A percentile compares a stretch with the other conserved stretches of the same genome.
phyloP scores from a whole-genome alignment of 64 coral and sea anemone species.

The Montipora capricornis region DNA sequence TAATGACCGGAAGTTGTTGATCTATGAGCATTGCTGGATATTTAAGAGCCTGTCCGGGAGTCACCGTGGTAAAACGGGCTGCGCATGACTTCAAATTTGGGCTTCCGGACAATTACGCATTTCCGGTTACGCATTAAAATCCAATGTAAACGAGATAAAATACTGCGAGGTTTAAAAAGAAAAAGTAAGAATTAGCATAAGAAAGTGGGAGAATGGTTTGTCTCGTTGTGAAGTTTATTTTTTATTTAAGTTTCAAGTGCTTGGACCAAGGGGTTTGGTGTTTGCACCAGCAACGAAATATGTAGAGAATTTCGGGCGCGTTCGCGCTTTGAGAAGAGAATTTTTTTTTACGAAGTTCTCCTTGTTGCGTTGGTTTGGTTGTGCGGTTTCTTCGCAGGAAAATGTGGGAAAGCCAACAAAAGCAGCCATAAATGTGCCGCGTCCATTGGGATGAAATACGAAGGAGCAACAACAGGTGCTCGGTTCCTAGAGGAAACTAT shows the following conservation, averaged over 20 bases:
- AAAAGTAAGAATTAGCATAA: conserved; percentile 17
- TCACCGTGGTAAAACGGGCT: conserved; percentile 1
- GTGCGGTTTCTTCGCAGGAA: background rate
- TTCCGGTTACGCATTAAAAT: conserved; percentile 13
- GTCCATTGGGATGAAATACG: too few species aligned
- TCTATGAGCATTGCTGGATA: too few species aligned
- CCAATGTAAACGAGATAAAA: conserved; percentile 27
- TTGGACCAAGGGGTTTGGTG: conserved; percentile 8
- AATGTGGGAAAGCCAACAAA: background rate
- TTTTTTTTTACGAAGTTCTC: background rate
- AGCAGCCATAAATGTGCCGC: background rate
- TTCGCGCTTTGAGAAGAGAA: background rate
- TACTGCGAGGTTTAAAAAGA: conserved; percentile 17
- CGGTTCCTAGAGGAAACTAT: too few species aligned
- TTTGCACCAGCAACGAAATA: conserved; percentile 6
- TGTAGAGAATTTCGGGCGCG: background rate
- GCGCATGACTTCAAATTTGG: background rate
- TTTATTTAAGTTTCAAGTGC: background rate
- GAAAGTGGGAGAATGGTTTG: background rate
- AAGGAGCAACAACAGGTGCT: too few species aligned
- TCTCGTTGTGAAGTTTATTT: background rate
- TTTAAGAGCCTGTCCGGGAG: too few species aligned
- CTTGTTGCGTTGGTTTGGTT: conserved; percentile 1
- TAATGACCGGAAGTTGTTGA: too few species aligned
- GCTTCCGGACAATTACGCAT: conserved; percentile 25